Evolutionary conservation across 2,888 invertebrate genomes (phyloP).

Genomic region (Mantis religiosa): DNA sequence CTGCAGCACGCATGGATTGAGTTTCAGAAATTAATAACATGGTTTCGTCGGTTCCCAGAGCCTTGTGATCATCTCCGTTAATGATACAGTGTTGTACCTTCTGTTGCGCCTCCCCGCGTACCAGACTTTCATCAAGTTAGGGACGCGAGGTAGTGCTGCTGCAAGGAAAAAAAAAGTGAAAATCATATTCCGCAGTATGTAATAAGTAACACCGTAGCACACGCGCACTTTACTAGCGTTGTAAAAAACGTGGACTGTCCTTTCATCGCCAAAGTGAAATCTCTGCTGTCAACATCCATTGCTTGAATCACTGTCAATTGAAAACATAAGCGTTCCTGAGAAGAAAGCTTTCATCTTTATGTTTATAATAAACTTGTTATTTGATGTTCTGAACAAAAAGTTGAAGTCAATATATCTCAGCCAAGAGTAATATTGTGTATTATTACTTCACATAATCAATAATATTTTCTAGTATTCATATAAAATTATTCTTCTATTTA

Average conservation of each 20-base stretch:
- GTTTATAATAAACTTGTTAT: too few species aligned
- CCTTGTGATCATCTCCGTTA: conserved; percentile 27
- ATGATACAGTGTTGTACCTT: conserved; percentile 21
- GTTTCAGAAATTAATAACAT: conserved; percentile 30
- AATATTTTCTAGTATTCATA: too few species aligned
- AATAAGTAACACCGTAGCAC: conserved; percentile 16
- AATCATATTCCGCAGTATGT: conserved; percentile 5
- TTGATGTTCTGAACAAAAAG: too few species aligned
- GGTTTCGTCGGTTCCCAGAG: conserved; percentile 22
- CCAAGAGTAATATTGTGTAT: too few species aligned
- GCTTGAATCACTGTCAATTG: too few species aligned
- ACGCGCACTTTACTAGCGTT: conserved; percentile 7
- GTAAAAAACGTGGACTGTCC: neutral
- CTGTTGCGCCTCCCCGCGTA: conserved; percentile 18
- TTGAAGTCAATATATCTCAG: too few species aligned
- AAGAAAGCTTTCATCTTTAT: too few species aligned
- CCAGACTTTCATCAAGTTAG: conserved; percentile 23
- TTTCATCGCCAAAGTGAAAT: too few species aligned
- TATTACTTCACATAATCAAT: too few species aligned
- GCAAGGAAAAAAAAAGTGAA: neutral
- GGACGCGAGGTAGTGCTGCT: neutral
- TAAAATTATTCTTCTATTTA: too few species aligned
- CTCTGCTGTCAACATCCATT: too few species aligned
- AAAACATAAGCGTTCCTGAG: too few species aligned
- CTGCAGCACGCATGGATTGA: conserved; percentile 25